These are phyloP conservation scores for Drosophila teissieri DNA, from an alignment of 1,140 invertebrate genomes.

Conservation along the genomic window DNA sequence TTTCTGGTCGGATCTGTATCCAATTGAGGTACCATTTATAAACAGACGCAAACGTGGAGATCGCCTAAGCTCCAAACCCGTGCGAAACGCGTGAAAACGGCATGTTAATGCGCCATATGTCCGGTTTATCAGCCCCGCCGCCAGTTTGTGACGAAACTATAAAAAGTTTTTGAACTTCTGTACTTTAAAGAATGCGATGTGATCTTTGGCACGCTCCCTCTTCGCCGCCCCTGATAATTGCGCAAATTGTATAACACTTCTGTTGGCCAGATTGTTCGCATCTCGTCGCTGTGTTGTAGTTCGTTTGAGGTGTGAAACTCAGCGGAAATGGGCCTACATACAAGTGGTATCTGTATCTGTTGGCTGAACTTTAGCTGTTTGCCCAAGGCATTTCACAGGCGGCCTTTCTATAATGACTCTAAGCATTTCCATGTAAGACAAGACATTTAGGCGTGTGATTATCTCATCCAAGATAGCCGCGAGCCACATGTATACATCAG, in stretches of 20 bases:
- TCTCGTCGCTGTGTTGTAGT: conserved; percentile 27
- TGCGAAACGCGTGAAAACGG: conserved; percentile 39
- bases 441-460: conserved; percentile 67
- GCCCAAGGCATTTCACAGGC: conserved; percentile 28
- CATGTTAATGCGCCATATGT: conserved; percentile 44
- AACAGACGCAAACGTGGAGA: conserved; percentile 4
- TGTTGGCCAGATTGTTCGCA: conserved; percentile 39
- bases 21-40: conserved; percentile 35
- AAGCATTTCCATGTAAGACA: conserved; percentile 64
- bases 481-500: conserved; percentile 27
- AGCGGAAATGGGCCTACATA: conserved; percentile 46
- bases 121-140: conserved; percentile 33
- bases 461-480: conserved; percentile 69
- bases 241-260: conserved; percentile 63
- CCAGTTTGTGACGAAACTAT: conserved; percentile 36
- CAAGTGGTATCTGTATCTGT: conserved; percentile 19
- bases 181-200: conserved; percentile 26
- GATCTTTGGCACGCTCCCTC: conserved; percentile 25
- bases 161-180: conserved; percentile 28
- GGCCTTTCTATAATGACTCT: conserved; percentile 19
- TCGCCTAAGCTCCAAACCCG: conserved; percentile 31
- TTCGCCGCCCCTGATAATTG: conserved; percentile 39
- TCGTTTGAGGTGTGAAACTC: conserved; percentile 24
- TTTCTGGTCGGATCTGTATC: conserved; percentile 20
- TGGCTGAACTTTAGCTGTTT: conserved; percentile 4